Evolutionary conservation across 1,140 invertebrate genomes (phyloP).

Genomic region (Halictus rubicundus): DNA sequence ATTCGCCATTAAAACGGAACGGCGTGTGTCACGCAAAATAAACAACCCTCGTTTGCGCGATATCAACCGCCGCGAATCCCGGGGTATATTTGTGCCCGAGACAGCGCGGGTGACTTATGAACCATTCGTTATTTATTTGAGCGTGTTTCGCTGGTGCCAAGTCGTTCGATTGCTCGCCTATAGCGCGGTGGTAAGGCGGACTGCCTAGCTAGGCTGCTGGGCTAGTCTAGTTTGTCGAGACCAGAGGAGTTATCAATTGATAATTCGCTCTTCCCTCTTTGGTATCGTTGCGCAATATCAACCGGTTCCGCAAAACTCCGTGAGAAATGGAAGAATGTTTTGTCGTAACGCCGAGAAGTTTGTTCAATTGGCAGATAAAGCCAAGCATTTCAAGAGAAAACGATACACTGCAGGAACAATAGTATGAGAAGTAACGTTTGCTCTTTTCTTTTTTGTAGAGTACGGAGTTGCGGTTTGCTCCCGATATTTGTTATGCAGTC

Average conservation of each 20-base stretch:
- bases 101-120: conserved; percentile 8
- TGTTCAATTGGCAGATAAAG: too few relatives aligned
- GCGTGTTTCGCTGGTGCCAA: conserved; percentile 2
- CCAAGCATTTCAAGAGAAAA: too few relatives aligned
- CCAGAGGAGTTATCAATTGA: conserved; percentile 32
- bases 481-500: too few relatives aligned
- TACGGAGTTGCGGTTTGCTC: too few relatives aligned
- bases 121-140: conserved; percentile 51
- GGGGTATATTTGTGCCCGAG: neutral
- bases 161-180: conserved; percentile 49
- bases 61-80: neutral
- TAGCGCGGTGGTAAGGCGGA: conserved; percentile 35
- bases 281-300: neutral
- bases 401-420: too few relatives aligned
- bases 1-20: neutral
- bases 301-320: neutral
- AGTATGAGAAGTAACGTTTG: too few relatives aligned
- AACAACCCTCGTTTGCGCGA: neutral
- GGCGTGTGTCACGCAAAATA: neutral
- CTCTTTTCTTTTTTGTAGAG: too few relatives aligned
- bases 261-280: neutral
- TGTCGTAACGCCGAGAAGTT: too few relatives aligned
- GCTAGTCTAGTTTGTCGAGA: neutral
- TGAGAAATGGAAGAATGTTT: too few relatives aligned
- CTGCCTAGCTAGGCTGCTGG: conserved; percentile 45